Base-by-base conservation (phyloP, 2,888 invertebrate species). In the Bedellia somnulentella region DNA sequence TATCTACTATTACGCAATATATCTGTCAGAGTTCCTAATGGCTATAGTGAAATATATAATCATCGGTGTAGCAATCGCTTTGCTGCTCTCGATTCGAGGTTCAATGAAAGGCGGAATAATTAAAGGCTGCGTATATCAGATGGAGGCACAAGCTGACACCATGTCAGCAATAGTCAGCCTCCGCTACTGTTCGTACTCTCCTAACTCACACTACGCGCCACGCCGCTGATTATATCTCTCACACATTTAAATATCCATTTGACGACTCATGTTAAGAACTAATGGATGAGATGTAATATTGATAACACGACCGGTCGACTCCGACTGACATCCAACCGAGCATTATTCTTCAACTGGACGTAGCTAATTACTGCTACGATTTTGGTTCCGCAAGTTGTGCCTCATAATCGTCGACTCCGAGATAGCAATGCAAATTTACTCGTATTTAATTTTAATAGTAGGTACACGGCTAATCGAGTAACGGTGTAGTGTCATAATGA, bases 401-500 rank as follows among this genome's bases (percentile, higher is more conserved):
- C 17, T 16, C 22, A 13, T 28, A 21, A 11, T n/a, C n/a, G n/a
- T n/a, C n/a, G n/a, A n/a, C n/a, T n/a, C n/a, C n/a, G n/a, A n/a
- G n/a, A n/a, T n/a, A n/a, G n/a, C n/a, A n/a, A n/a, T n/a, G n/a
- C n/a, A n/a, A n/a, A n/a, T n/a, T n/a, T n/a, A n/a, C n/a, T n/a
- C n/a, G n/a, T n/a, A n/a, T n/a, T n/a, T n/a, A n/a, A n/a, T n/a
- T n/a, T n/a, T n/a, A n/a, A n/a, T n/a, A n/a, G n/a, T n/a, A n/a
- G n/a, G n/a, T n/a, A n/a, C n/a, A n/a, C n/a, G n/a, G n/a, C n/a
- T n/a, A n/a, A n/a, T n/a, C n/a, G n/a, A n/a, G 50, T 62, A 60
- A 56, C 51, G 50, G 52, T 44, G 43, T 42, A 42, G 45, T 44
- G 41, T 43, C 55, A 52, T 67, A 67, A 70, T 70, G 61, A 62